Base-by-base conservation (phyloP, 2,797 vertebrate genomes). In the Glyptemys insculpta region DNA sequence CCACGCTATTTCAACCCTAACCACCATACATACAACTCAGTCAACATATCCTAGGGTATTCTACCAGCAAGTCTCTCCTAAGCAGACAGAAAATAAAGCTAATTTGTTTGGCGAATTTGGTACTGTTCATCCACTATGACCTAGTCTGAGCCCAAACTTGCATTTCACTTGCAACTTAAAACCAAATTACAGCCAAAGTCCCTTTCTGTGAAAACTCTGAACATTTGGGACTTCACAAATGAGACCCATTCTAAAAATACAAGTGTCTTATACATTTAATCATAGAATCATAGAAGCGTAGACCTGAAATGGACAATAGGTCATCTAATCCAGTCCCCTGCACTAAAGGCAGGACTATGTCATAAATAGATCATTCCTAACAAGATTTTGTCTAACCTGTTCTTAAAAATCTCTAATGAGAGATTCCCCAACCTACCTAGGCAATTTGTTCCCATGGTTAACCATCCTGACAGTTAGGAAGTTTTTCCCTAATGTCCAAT, bases 1-100 rank as follows among this genome's bases (percentile, higher is more conserved):
- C 88, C 18, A 1, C 31, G n/a, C 12, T 83, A 81, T 7, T 79
- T 52, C 25, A 4, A 79, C 89, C 92, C 72, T 81, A 85, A 81
- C 12, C 8, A 47, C 10, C 85, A 1, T 29, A 85, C 8, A 37
- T 31, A 5, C 23, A 54, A 54, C 54, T 81, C 41, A 88, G 3
- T 52, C 41, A 94, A 80, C 8, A 90, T 57, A 94, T 68, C 1
- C 5, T 8, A 12, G 47, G 6, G 68, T 89, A 54, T 93, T 92
- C 29, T 49, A 68, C 57, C 34, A 94, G 79, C 85, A 81, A 81
- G 62, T 3, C 37, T 84, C 44, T 88, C 56, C 41, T 88, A 93
- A 91, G 62, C 65, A 88, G 10, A 0, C 12, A 88, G 29, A 49
- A 72, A 3, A 56, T 50, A 88, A 88, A 12, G 18, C 11, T 65